A percentile compares a stretch with the other conserved stretches of the same genome.
These are phyloP conservation scores for Nomada hirtipes DNA, from an alignment of 2,888 invertebrate genomes.

Conservation along the genomic window DNA sequence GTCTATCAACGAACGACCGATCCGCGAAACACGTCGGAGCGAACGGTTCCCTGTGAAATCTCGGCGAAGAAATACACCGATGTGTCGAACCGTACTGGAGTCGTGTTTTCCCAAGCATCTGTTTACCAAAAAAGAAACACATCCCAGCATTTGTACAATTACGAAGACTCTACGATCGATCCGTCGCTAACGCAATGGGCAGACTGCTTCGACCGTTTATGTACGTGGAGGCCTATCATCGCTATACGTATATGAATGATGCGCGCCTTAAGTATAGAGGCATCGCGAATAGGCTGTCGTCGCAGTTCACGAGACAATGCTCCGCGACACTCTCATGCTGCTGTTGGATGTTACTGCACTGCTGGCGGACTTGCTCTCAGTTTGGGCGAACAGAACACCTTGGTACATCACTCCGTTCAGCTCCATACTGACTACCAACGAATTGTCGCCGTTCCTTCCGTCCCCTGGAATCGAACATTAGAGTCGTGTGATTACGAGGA, in stretches of 20 bases:
- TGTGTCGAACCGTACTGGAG: not conserved
- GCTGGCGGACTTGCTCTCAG: slow-evolving; percentile 67
- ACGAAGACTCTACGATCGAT: slow-evolving; percentile 5
- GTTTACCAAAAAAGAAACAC: not conserved
- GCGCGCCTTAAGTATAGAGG: slow-evolving; percentile 31
- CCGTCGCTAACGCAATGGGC: slow-evolving; percentile 7
- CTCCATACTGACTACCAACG: slow-evolving; percentile 97
- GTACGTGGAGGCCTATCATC: slow-evolving; percentile 9
- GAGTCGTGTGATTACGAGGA: not conserved
- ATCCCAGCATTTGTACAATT: slow-evolving; percentile 19
- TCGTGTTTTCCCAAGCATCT: not conserved
- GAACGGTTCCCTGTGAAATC: no score
- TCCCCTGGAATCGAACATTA: slow-evolving; percentile 87
- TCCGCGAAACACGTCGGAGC: not conserved
- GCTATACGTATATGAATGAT: slow-evolving; percentile 14
- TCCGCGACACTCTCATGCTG: slow-evolving; percentile 74
- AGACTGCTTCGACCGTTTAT: slow-evolving; percentile 31
- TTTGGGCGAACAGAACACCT: slow-evolving; percentile 93
- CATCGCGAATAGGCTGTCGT: slow-evolving; percentile 13
- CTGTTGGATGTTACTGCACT: slow-evolving; percentile 67
- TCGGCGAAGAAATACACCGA: not conserved
- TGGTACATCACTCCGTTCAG: slow-evolving; percentile 98
- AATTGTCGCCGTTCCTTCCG: slow-evolving; percentile 93
- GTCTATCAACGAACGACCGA: not conserved
- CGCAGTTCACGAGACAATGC: slow-evolving; percentile 76